Evolutionary conservation across 2,888 invertebrate species (phyloP).

Genomic region (Limnephilus lunatus): DNA sequence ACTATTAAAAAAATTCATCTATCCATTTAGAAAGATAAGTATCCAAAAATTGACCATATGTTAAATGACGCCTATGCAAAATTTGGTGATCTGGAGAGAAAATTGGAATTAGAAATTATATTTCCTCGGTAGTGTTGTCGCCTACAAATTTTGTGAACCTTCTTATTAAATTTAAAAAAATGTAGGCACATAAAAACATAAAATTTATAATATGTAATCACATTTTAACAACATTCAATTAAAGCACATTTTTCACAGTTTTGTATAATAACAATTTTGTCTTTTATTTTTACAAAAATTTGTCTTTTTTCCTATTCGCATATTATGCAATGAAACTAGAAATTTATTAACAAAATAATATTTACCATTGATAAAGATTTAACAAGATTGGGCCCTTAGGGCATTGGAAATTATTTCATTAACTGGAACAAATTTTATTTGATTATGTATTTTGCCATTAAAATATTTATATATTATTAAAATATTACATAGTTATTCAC

Average conservation of each 20-base stretch:
- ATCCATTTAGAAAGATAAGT: too few relatives aligned
- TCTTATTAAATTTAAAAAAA: not conserved
- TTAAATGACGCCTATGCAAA: too few relatives aligned
- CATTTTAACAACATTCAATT: not conserved
- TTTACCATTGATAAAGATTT: not conserved
- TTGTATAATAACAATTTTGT: not conserved
- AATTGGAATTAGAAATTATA: too few relatives aligned
- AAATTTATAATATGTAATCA: not conserved
- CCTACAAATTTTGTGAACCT: not conserved
- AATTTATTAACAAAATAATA: not conserved
- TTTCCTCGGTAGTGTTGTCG: too few relatives aligned
- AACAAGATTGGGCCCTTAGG: not conserved
- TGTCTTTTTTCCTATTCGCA: not conserved
- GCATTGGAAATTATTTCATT: not conserved
- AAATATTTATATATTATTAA: not conserved
- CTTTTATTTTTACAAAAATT: not conserved
- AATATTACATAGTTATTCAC: not conserved
- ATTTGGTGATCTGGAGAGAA: too few relatives aligned
- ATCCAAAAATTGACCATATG: too few relatives aligned
- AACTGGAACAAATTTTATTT: not conserved
- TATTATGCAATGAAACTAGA: not conserved
- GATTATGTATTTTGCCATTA: not conserved
- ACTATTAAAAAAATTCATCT: too few relatives aligned
- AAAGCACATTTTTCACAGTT: not conserved
- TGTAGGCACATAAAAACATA: not conserved